Base-by-base conservation (phyloP, 2,113 vertebrate genomes). In the Phrynosoma blainvillii region DNA sequence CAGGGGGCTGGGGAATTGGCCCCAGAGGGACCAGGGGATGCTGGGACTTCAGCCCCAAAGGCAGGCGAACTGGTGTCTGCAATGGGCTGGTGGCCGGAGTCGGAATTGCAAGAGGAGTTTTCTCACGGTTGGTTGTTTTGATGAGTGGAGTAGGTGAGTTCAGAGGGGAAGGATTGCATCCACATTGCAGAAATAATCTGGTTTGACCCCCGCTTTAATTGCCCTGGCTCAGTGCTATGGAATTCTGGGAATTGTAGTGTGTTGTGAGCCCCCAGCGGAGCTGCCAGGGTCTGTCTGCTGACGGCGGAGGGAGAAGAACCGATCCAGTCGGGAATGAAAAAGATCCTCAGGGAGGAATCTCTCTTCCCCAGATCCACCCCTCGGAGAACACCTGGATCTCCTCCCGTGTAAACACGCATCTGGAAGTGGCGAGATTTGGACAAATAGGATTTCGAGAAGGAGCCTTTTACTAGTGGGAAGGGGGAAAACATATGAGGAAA, bases 61-160 rank as follows among this genome's bases (percentile, higher is more conserved):
- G 59, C 12, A 87, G 65, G n/a, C 62, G 1, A n/a, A 83, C 89
- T 42, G 78, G 30, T 66, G 77, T 89, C 79, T 76, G 80, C 56
- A 42, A 90, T 89, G 91, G 89, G 93, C 87, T 91, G 92, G 88
- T 91, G 93, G 91, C 90, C 90, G 87, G 84, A 87, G 47, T 89
- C 32, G 90, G 92, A 93, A 92, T 84, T 92, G 93, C 93, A 92
- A 82, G 32, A 1, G 20, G 88, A 42, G 87, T 87, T 71, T 59
- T 4, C 56, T 68, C 40, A 85, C n/a, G 82, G 75, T 5, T 36
- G 73, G 2, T 32, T 74, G 71, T 1, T 71, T 71, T 70, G 1
- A 10, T 10, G 25, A 65, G 25, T 9, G 65, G 56, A 65, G 80
- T 82, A 40, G 90, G n/a, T 40, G 2, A 16, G 0, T 81, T 36